Evolutionary conservation across 30 jellyfish, hydroid and myxozoan genomes (phyloP), one percentile per base, ranked within the genome.

Genomic region (Calvadosia cruxmelitensis): DNA sequence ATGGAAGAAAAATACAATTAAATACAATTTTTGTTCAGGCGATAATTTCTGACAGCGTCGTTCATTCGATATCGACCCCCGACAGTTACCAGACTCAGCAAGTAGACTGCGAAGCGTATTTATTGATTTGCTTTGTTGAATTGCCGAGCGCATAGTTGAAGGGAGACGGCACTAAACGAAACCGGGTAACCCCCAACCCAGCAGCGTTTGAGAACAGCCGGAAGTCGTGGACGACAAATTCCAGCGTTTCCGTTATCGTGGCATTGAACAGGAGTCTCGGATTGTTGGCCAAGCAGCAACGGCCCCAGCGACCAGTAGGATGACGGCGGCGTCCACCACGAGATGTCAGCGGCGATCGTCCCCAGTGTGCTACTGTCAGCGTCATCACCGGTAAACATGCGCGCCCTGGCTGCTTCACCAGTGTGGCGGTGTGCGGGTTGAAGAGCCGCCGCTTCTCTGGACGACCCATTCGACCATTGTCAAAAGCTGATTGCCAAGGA

Each of bases 181-280:
- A 42, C 10, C 15, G 15, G 57, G 57, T 42, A 20, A 10, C 57
- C 57, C 57, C 57, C 57, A 5, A 42, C 10, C 15, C 57, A 42
- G 20, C 15, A 5, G 20, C 57, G 15, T 5, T 10, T 42, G 20
- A 42, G 57, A 42, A 42, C 20, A 42, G 57, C 93, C 93, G 93
- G 93, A 80, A 80, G 86, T 70, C 80, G 84, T 76, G 42, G 80
- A 80, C 80, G 85, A 5, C 86, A 72, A 67, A 80, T 80, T 80
- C 93, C 93, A 28, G 75, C 32, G 93, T 80, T 80, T 80, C 93
- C 93, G 83, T 80, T 71, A 57, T 73, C 80, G 35, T 83, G 71
- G 93, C 67, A 80, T 69, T 34, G 78, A 80, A n/a, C 93, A 85
- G 93, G 93, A 80, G 93, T 80, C 77, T 63, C 93, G 93, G 93